A percentile compares a stretch with the other conserved stretches of the same genome.
Conservation (phyloP, 2,113 vertebrate genomes). For the Progne subis region DNA sequence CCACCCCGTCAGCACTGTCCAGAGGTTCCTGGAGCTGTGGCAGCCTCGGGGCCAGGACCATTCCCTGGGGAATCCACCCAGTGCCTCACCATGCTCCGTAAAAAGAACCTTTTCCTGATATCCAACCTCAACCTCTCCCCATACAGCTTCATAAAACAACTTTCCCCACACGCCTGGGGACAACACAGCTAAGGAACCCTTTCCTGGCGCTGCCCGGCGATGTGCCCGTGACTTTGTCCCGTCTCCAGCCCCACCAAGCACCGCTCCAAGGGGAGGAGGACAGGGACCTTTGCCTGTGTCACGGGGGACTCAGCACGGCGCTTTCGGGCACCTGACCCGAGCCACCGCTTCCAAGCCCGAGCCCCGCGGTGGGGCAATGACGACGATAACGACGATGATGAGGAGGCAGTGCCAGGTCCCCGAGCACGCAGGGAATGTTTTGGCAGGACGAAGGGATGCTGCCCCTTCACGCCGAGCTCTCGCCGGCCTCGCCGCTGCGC, state of each 20-base stretch:
- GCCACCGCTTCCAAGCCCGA: background rate
- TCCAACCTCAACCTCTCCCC: background rate
- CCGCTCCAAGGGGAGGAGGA: background rate
- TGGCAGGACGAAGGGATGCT: background rate
- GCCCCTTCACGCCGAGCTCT: background rate
- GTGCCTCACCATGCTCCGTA: background rate
- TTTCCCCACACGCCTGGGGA: background rate
- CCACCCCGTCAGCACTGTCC: rapidly evolving
- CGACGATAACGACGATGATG: background rate
- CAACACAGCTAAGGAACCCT: background rate
- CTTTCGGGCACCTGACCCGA: background rate
- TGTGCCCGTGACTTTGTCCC: background rate
- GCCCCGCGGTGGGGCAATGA: background rate
- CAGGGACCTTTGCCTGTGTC: background rate
- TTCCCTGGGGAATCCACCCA: background rate
- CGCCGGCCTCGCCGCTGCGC: background rate
- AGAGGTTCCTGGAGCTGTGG: rapidly evolving
- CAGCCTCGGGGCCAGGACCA: rapidly evolving
- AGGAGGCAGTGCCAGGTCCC: background rate
- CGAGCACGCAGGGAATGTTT: background rate
- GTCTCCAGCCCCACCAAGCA: background rate
- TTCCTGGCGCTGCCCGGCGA: background rate
- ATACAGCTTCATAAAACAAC: background rate
- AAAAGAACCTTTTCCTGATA: background rate
- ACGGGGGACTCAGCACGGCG: background rate